Evolutionary conservation across 2,113 vertebrate genomes (phyloP), one percentile per base, ranked within the genome.

Genomic region (Pseudolaguvia tuberculata): DNA sequence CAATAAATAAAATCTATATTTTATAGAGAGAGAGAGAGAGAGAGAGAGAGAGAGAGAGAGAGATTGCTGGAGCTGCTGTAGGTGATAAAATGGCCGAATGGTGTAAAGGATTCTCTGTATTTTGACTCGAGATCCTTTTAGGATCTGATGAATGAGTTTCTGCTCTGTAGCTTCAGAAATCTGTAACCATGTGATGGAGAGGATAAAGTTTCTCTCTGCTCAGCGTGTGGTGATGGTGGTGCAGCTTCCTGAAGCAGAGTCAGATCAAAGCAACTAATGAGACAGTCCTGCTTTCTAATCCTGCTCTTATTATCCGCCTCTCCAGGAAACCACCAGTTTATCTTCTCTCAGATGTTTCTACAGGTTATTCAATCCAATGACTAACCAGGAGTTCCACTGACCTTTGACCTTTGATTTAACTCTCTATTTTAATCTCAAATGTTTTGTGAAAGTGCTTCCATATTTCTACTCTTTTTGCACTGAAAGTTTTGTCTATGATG

Each of bases 291-390:
- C 35, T 63, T 11, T 15, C 21, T 27, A 25, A 7, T 23, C 7
- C 1, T 15, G 1, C 17, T 66, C 68, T 67, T 66, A 27, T 50
- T 72, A 67, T 75, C 73, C 20, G 47, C 39, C 57, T 45, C 56
- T 65, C 66, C 70, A 45, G 62, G 53, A 58, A 73, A 68, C 62
- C 52, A 73, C 65, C 55, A 35, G 58, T 69, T 56, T 42, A 45
- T 66, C 73, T 52, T 11, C 35, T 76, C 47, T 69, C 48, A 48
- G 66, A 39, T 57, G 17, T 74, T 65, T 68, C 11, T 17, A 2
- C 48, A 63, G 56, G 20, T 27, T 42, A n/a, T 66, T 48, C 48
- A 45, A 66, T 66, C 45, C 47, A 42, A 65, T 25, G 42, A 66
- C 1, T 1, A 1, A 15, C 21, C 21, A 39, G 17, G 42, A 79